Conservation (phyloP, 2,797 vertebrate genomes). For the Streptopelia turtur region DNA sequence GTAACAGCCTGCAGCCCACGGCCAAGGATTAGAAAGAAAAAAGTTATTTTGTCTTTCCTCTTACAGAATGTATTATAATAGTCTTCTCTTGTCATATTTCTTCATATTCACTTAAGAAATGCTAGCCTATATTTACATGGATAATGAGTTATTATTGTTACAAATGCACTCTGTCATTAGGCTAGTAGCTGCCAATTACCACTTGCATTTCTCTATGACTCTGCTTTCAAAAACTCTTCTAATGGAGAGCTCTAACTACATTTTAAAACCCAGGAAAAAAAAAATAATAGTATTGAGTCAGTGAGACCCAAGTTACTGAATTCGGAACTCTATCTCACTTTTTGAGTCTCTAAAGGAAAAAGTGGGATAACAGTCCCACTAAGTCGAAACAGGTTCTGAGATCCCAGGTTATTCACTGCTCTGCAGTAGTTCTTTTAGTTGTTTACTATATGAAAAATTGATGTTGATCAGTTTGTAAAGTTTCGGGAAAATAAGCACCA, state of each 20-base stretch:
- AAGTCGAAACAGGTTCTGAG: neutral
- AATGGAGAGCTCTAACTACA: neutral
- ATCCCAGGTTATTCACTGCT: neutral
- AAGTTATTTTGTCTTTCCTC: neutral
- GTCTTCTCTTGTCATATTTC: neutral
- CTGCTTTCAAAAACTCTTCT: neutral
- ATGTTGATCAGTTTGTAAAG: neutral
- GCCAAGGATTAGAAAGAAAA: neutral
- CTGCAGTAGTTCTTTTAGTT: neutral
- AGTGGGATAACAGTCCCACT: neutral
- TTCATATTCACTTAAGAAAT: neutral
- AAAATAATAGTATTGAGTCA: too few relatives aligned
- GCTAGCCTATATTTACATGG: neutral
- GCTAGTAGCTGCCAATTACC: neutral
- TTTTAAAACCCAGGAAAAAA: neutral
- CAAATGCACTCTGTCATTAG: neutral
- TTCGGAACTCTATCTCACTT: neutral
- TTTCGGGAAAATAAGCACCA: neutral
- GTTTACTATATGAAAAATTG: neutral
- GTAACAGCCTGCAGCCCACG: neutral
- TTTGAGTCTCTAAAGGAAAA: neutral
- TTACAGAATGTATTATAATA: neutral
- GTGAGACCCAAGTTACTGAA: neutral
- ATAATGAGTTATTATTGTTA: neutral
- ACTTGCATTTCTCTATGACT: neutral